Conservation (phyloP, 2,113 vertebrate species). For the Sorex araneus region DNA sequence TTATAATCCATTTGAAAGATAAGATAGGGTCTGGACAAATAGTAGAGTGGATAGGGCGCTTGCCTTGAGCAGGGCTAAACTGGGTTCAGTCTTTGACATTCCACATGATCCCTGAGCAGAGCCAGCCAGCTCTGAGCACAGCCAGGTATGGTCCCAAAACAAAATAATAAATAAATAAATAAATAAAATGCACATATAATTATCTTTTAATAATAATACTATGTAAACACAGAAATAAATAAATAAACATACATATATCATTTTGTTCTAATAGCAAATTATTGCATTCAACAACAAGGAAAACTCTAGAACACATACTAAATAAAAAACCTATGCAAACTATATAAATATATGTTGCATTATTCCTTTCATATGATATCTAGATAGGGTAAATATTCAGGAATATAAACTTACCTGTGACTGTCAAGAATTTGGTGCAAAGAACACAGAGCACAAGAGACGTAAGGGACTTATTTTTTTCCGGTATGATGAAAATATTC, state of each 20-base stretch:
- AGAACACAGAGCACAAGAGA: not conserved
- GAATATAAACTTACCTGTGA: not conserved
- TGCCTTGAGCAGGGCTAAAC: too few relatives aligned
- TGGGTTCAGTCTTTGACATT: too few relatives aligned
- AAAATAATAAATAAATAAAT: too few relatives aligned
- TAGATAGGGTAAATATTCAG: not conserved
- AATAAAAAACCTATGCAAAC: not conserved
- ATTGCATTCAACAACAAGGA: not conserved
- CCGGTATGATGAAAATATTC: not conserved
- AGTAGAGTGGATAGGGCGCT: too few relatives aligned
- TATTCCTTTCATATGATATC: not conserved
- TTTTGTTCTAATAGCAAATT: not conserved
- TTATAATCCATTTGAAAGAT: conserved; percentile 15
- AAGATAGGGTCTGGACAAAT: not conserved
- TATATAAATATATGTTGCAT: not conserved
- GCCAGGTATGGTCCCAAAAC: too few relatives aligned
- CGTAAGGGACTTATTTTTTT: not conserved
- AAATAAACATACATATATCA: too few relatives aligned
- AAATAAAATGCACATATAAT: too few relatives aligned
- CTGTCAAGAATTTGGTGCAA: not conserved
- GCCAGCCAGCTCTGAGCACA: too few relatives aligned
- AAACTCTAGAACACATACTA: not conserved
- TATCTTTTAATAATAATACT: too few relatives aligned
- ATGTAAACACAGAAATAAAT: too few relatives aligned
- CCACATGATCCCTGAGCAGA: too few relatives aligned